A percentile compares a stretch with the other conserved stretches of the same genome.
Conservation (phyloP, 2,113 vertebrate species). For the Ranitomeya imitator region DNA sequence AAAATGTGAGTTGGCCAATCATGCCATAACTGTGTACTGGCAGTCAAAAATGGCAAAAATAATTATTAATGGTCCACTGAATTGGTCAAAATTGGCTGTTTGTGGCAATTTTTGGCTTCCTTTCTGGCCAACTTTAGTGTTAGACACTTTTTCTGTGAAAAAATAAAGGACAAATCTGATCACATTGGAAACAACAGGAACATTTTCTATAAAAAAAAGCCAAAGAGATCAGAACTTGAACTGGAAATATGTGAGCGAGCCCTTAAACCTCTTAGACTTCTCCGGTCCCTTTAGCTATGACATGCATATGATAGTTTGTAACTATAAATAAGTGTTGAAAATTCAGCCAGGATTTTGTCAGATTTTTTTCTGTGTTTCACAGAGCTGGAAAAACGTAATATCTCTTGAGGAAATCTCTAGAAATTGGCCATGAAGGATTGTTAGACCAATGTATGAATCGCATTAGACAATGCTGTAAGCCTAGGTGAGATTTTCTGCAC, state of each 20-base stretch:
- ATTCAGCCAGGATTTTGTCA: neutral
- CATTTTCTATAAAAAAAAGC: too few relatives aligned
- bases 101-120: too few relatives aligned
- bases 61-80: too few relatives aligned
- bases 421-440: neutral
- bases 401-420: neutral
- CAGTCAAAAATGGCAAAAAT: too few relatives aligned
- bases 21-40: too few relatives aligned
- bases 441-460: neutral
- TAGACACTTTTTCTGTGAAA: too few relatives aligned
- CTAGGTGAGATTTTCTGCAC: constrained; percentile 9
- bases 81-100: too few relatives aligned
- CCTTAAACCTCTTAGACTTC: neutral
- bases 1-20: too few relatives aligned
- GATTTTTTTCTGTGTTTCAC: neutral
- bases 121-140: too few relatives aligned
- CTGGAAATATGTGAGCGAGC: neutral
- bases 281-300: neutral
- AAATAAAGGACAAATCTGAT: too few relatives aligned
- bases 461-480: neutral
- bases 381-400: neutral
- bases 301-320: neutral
- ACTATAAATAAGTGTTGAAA: neutral
- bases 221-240: too few relatives aligned
- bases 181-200: too few relatives aligned